These are phyloP conservation scores for Magallana ariakensis DNA, from an alignment of 1,140 invertebrate genomes.

Conservation along the genomic window DNA sequence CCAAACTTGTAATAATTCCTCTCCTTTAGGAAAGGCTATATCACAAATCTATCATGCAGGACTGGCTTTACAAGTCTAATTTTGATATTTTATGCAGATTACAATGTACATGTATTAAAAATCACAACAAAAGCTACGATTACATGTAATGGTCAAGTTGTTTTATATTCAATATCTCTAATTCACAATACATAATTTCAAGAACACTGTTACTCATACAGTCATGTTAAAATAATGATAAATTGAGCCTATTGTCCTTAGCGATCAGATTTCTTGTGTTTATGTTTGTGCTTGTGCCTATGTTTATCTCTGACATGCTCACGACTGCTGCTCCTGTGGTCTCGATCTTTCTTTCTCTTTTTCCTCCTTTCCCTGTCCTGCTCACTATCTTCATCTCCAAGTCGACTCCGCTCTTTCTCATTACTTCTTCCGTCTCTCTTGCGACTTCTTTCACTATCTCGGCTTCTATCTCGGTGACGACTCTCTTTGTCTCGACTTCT, in stretches of 20 bases:
- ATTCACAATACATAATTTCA: too few relatives aligned
- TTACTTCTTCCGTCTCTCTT: conserved; percentile 44
- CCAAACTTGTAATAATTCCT: too few relatives aligned
- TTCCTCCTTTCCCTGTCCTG: conserved; percentile 22
- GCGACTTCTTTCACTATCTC: neutral
- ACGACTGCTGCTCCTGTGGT: conserved; percentile 26
- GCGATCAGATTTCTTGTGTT: conserved; percentile 36
- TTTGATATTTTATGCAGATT: too few relatives aligned
- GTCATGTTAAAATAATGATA: too few relatives aligned
- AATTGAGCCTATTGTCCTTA: neutral
- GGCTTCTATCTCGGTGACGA: neutral
- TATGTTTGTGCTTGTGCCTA: conserved; percentile 57
- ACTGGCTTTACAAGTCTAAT: too few relatives aligned
- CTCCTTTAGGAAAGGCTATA: too few relatives aligned
- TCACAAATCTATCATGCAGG: too few relatives aligned
- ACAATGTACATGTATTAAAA: too few relatives aligned
- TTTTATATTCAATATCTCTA: too few relatives aligned
- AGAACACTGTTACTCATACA: too few relatives aligned
- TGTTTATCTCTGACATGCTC: conserved; percentile 56
- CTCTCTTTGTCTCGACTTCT: neutral
- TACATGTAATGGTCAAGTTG: too few relatives aligned
- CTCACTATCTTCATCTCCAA: neutral
- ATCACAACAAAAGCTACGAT: too few relatives aligned
- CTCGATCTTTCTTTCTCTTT: conserved; percentile 23
- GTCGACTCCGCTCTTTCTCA: neutral